These are phyloP conservation scores for Neuroterus valhalla DNA, from an alignment of 1,140 invertebrate genomes.

Conservation along the genomic window DNA sequence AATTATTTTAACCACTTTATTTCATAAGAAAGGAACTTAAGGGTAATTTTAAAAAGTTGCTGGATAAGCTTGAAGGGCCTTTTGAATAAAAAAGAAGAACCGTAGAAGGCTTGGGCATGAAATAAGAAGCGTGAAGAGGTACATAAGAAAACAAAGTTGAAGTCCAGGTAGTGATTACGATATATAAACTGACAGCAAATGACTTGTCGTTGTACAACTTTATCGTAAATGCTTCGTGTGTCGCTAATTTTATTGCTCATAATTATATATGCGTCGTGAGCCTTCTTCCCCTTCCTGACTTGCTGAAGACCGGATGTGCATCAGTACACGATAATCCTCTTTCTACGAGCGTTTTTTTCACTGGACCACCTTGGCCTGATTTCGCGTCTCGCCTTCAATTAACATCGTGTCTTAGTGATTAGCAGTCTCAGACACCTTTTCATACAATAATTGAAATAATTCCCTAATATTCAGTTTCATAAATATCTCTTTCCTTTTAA, in stretches of 20 bases:
- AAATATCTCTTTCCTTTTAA: not conserved
- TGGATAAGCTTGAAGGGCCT: not conserved
- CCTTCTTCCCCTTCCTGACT: not conserved
- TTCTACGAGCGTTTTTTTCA: conserved; percentile 8
- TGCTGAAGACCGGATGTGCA: conserved; percentile 9
- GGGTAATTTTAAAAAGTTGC: not conserved
- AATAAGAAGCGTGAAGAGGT: conserved; percentile 11
- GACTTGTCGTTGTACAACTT: conserved; percentile 21
- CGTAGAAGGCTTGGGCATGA: not conserved
- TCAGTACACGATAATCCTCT: conserved; percentile 15
- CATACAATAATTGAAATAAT: not conserved
- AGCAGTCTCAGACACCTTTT: conserved; percentile 1
- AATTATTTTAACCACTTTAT: too few relatives aligned
- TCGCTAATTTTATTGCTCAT: conserved; percentile 29
- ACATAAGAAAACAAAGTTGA: conserved; percentile 3
- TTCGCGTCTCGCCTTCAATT: conserved; percentile 22
- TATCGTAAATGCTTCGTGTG: conserved; percentile 27
- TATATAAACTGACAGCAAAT: conserved; percentile 31
- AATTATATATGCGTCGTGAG: conserved; percentile 22
- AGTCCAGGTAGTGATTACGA: conserved; percentile 11
- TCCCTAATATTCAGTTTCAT: not conserved
- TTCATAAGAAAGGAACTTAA: too few relatives aligned
- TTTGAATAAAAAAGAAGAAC: not conserved
- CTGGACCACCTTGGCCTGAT: conserved; percentile 14
- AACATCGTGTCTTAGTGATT: not conserved